Conservation (phyloP, 2,888 invertebrate species). For the Aphrophora alni region DNA sequence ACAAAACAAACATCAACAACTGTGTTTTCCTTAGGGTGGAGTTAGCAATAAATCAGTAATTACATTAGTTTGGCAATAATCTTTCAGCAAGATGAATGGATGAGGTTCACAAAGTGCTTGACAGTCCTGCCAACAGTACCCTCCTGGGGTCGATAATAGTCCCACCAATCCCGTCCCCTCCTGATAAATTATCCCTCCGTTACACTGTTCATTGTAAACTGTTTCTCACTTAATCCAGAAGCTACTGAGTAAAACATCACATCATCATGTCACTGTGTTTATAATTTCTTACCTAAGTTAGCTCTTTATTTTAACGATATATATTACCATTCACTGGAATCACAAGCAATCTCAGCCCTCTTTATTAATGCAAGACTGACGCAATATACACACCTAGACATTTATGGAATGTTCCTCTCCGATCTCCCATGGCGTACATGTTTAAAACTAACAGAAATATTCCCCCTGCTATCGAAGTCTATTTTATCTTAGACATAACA, state of each 20-base stretch:
- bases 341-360: background rate
- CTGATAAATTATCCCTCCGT: background rate
- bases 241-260: background rate
- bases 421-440: background rate
- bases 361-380: background rate
- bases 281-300: background rate
- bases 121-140: background rate
- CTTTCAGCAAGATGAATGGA: conserved; percentile 2
- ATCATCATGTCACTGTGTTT: background rate
- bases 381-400: background rate
- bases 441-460: too few species aligned
- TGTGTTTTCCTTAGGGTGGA: too few species aligned
- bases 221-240: background rate
- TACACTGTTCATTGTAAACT: background rate
- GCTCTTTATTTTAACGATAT: background rate
- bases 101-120: background rate
- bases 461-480: too few species aligned
- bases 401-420: background rate
- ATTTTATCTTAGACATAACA: too few species aligned
- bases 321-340: background rate
- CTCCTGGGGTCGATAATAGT: background rate
- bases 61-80: background rate
- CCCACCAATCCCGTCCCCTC: background rate
- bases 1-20: too few species aligned
- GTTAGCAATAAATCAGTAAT: background rate